Evolutionary conservation across 1,140 invertebrate species (phyloP), one percentile per base, ranked within the genome.

Genomic region (Luehdorfia chinensis): DNA sequence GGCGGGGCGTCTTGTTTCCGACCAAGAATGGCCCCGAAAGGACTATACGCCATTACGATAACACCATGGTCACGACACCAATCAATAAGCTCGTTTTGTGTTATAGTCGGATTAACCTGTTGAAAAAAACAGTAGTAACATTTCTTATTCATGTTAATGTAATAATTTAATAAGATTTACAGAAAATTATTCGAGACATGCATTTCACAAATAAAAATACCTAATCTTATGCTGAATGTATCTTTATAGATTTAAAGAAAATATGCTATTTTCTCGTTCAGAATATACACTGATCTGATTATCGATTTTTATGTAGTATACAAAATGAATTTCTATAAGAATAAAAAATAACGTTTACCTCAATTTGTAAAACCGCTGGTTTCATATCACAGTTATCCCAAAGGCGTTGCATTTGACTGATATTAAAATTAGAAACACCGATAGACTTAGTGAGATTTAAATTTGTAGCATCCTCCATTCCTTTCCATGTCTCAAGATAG

Each of bases 351-450:
- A n/a, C n/a, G n/a, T n/a, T n/a, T 18, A 81, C 79, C 66, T 84
- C 79, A 9, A 79, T 79, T 60, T 84, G 79, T 30, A 81, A 48
- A n/a, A 84, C 77, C 3, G 79, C 66, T 9, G 77, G 77, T 49
- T 84, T 84, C 7, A 84, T 71, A 25, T 46, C 53, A 6, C 60
- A 53, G 19, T 81, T 80, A 5, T 88, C 80, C 51, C 93, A 79
- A 6, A 96, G 80, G 15, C 91, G 86, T 47, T 91, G 61, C 48
- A 95, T 87, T 75, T 96, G 95, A 45, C 91, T 80, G 15, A 88
- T 87, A 62, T 94, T 96, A 67, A 96, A 97, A 69, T 96, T 96
- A 3, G 94, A 96, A 1, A 96, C 70, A 4, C 95, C 95, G 57
- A 96, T 94, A n/a, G 88, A 87, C 78, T 85, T 90, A 0, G 88